Evolutionary conservation across 2,888 invertebrate species (phyloP).

Genomic region (Platerodrilus igneus): DNA sequence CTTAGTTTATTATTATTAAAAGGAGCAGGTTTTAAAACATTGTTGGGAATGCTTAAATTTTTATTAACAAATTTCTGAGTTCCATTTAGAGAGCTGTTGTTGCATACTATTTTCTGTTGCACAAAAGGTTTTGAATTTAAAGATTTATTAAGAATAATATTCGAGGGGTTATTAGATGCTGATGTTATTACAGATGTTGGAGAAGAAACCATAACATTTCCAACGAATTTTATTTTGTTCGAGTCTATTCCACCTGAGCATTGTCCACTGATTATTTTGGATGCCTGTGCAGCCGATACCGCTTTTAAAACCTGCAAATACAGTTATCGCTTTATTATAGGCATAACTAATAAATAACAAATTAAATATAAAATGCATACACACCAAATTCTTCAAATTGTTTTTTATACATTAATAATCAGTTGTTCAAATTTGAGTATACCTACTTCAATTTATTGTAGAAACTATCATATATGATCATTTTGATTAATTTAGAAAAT

Average conservation of each 20-base stretch:
- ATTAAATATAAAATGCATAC: no score
- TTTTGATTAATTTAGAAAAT: no score
- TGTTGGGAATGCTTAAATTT: constrained; percentile 17
- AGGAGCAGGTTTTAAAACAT: constrained; percentile 11
- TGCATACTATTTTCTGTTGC: constrained; percentile 40
- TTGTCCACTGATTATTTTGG: constrained; percentile 43
- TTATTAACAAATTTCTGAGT: constrained; percentile 42
- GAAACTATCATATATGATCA: no score
- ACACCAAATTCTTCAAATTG: no score
- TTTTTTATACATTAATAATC: no score
- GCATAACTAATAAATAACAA: no score
- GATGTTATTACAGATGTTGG: constrained; percentile 7
- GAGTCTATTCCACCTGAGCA: constrained; percentile 25
- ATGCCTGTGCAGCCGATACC: constrained; percentile 22
- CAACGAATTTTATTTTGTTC: constrained; percentile 44
- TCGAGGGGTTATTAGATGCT: constrained; percentile 32
- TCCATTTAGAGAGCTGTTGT: constrained; percentile 35
- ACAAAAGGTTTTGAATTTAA: constrained; percentile 33
- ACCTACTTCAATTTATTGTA: no score
- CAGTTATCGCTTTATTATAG: no score
- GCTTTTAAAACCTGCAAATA: constrained; percentile 24
- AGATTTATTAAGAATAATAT: constrained; percentile 19
- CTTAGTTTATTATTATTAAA: constrained; percentile 9
- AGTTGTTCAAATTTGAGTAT: no score
- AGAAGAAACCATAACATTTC: constrained; percentile 40